A percentile compares a stretch with the other conserved stretches of the same genome.
phyloP scores from a whole-genome alignment of 2,888 invertebrate species.

The Dascillus cervinus region DNA sequence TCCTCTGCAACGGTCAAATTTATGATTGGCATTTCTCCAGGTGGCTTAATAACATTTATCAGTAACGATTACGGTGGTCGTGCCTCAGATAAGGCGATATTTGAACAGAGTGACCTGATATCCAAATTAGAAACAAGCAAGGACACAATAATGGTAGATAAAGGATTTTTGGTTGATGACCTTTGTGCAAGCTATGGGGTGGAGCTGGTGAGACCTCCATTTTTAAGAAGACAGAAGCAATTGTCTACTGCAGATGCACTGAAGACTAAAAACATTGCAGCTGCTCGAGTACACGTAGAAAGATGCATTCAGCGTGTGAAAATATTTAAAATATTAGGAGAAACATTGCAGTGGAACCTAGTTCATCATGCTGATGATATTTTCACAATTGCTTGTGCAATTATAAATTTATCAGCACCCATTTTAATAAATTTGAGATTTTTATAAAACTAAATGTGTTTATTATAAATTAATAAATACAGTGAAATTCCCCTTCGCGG shows the following conservation, averaged over 20 bases:
- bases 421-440: conserved; percentile 6
- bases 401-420: conserved; percentile 4
- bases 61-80: conserved; percentile 6
- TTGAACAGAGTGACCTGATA: conserved; percentile 7
- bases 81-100: conserved; percentile 6
- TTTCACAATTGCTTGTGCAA: conserved; percentile 4
- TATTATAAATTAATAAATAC: no score
- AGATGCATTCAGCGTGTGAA: conserved; percentile 8
- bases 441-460: neutral
- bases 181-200: conserved; percentile 7
- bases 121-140: conserved; percentile 1
- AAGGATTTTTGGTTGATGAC: conserved; percentile 13
- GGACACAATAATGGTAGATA: conserved; percentile 16
- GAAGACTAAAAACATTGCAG: conserved; percentile 9
- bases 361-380: conserved; percentile 1
- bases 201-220: conserved; percentile 13
- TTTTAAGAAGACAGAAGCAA: conserved; percentile 12
- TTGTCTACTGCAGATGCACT: conserved; percentile 10
- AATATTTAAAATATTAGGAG: conserved; percentile 8
- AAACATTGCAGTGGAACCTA: conserved; percentile 5
- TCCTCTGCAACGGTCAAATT: no score
- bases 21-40: conserved; percentile 8
- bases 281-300: conserved; percentile 17
- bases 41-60: conserved; percentile 9
- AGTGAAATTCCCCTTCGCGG: no score